phyloP scores from a whole-genome alignment of 2,888 invertebrate species.

The Stenchaetothrips biformis region DNA sequence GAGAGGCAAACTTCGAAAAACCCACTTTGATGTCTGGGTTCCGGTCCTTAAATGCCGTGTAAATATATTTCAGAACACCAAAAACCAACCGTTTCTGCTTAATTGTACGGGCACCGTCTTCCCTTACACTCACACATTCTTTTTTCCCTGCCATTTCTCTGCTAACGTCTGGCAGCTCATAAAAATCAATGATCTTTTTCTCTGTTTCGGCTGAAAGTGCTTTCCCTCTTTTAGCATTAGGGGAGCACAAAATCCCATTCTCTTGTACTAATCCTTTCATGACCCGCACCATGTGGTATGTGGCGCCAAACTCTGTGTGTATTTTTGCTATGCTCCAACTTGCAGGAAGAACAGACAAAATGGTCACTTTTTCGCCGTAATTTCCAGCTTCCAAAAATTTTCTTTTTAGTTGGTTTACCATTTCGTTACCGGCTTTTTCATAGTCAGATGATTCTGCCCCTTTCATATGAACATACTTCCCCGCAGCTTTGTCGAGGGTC shows the following conservation, averaged over 20 bases:
- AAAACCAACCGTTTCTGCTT: conserved; percentile 28
- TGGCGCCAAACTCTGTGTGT: conserved; percentile 27
- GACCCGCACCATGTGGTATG: conserved; percentile 31
- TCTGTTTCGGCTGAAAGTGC: conserved; percentile 27
- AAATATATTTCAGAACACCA: conserved; percentile 26
- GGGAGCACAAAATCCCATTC: conserved; percentile 27
- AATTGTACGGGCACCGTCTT: conserved; percentile 28
- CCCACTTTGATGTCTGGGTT: conserved; percentile 21
- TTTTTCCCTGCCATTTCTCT: conserved; percentile 33
- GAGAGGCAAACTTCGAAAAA: conserved; percentile 28
- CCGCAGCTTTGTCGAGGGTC: too few species aligned
- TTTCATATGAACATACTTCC: too few species aligned
- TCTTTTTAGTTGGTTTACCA: neutral
- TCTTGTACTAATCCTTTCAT: conserved; percentile 30
- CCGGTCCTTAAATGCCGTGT: neutral
- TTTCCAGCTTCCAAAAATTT: neutral
- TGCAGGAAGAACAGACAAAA: neutral
- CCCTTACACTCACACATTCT: conserved; percentile 32
- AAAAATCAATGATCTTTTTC: conserved; percentile 32
- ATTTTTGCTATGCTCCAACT: conserved; percentile 32
- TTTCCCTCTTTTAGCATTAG: too few species aligned
- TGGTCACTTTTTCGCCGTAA: neutral
- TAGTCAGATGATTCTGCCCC: too few species aligned
- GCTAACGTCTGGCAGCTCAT: conserved; percentile 33
- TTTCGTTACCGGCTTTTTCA: too few species aligned